Conservation (phyloP, 1,140 invertebrate genomes). For the Drosophila elegans region DNA sequence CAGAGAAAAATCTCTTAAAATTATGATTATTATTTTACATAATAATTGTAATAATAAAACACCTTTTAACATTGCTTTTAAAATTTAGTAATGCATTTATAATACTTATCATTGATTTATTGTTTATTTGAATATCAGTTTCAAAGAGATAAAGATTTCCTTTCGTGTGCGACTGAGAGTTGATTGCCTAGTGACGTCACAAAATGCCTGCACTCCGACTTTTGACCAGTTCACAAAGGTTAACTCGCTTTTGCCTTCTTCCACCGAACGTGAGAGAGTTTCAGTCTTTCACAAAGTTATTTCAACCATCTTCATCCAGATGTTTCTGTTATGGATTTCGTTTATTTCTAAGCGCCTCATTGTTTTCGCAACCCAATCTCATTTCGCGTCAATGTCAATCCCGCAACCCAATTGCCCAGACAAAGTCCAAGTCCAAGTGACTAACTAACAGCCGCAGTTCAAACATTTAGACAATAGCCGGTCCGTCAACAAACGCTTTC, state of each 20-base stretch:
- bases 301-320: constrained; percentile 25
- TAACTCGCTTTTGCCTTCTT: constrained; percentile 51
- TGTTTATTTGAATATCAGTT: not conserved
- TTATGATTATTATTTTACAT: too few relatives aligned
- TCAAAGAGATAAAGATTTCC: not conserved
- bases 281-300: constrained; percentile 13
- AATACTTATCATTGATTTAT: too few relatives aligned
- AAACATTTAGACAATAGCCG: constrained; percentile 63
- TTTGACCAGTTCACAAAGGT: constrained; percentile 73
- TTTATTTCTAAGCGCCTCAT: constrained; percentile 37
- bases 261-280: constrained; percentile 71
- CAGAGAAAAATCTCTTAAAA: not conserved
- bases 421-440: constrained; percentile 45
- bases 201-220: constrained; percentile 26
- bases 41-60: too few relatives aligned
- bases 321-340: constrained; percentile 25
- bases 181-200: constrained; percentile 42
- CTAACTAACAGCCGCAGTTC: constrained; percentile 36
- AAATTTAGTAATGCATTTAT: too few relatives aligned
- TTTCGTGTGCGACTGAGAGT: constrained; percentile 6
- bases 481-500: constrained; percentile 40
- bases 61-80: too few relatives aligned
- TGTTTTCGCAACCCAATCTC: constrained; percentile 31
- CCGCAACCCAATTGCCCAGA: constrained; percentile 34
- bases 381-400: constrained; percentile 54